These are phyloP conservation scores for Megastigmus dorsalis DNA, from an alignment of 2,888 invertebrate species.

Conservation along the genomic window DNA sequence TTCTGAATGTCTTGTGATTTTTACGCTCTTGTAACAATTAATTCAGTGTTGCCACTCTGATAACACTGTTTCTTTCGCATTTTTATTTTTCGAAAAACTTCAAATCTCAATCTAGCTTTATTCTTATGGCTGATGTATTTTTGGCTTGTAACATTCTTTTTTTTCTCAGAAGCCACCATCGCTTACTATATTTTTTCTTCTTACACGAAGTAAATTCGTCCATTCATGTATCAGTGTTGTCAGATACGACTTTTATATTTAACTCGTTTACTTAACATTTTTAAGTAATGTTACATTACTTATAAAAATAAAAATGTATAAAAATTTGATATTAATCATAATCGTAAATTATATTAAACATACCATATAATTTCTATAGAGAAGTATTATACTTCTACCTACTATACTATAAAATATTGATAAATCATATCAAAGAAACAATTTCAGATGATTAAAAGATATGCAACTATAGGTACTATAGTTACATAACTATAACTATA, in stretches of 20 bases:
- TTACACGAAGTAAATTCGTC: constrained; percentile 50
- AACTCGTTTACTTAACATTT: constrained; percentile 14
- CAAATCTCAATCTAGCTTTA: constrained; percentile 45
- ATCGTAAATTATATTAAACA: constrained; percentile 37
- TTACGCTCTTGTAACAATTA: constrained; percentile 72
- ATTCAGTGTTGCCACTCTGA: constrained; percentile 69
- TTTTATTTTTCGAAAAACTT: constrained; percentile 58
- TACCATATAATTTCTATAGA: constrained; percentile 32
- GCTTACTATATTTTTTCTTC: constrained; percentile 41
- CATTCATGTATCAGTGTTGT: constrained; percentile 48
- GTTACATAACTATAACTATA: not conserved
- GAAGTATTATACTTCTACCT: constrained; percentile 4
- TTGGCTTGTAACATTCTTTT: constrained; percentile 50
- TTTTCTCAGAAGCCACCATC: constrained; percentile 54
- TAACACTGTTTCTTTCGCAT: constrained; percentile 58
- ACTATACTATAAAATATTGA: not conserved
- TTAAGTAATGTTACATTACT: constrained; percentile 34
- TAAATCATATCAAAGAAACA: constrained; percentile 19
- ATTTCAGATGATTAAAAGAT: constrained; percentile 1
- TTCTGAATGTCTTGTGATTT: constrained; percentile 71
- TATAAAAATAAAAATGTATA: constrained; percentile 29
- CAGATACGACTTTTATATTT: constrained; percentile 37
- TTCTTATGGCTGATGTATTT: constrained; percentile 46
- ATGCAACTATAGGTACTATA: no score
- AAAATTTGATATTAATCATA: constrained; percentile 40